Conservation (phyloP, 2,888 invertebrate genomes). For the Nowickia ferox region DNA sequence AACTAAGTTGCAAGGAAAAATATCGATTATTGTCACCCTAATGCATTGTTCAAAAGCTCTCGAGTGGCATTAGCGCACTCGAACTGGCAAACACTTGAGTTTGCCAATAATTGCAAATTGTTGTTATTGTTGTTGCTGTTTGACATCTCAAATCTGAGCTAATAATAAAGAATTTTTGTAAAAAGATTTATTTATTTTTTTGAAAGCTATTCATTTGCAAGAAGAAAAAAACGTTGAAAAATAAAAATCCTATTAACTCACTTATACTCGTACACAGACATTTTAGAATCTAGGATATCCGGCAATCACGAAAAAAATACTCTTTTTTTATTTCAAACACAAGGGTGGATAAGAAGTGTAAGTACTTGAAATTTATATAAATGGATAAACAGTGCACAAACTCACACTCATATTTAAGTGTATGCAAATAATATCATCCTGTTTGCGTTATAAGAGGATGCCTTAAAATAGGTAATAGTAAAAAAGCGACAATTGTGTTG, state of each 20-base stretch:
- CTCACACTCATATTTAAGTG: constrained; percentile 4
- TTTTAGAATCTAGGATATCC: constrained; percentile 68
- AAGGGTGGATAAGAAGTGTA: constrained; percentile 49
- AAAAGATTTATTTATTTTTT: constrained; percentile 27
- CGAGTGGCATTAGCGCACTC: constrained; percentile 81
- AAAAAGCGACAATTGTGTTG: constrained; percentile 36
- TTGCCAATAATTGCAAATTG: constrained; percentile 61
- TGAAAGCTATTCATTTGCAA: constrained; percentile 50
- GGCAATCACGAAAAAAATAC: constrained; percentile 62
- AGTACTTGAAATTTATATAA: constrained; percentile 50
- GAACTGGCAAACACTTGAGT: constrained; percentile 74
- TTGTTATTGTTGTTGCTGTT: constrained; percentile 49
- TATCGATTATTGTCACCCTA: constrained; percentile 60
- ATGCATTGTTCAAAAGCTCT: constrained; percentile 74
- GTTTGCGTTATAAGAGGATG: constrained; percentile 7
- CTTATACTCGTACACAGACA: constrained; percentile 6
- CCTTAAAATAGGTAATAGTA: constrained; percentile 33
- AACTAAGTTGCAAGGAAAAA: constrained; percentile 12
- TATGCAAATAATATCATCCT: constrained; percentile 53
- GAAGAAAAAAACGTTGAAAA: constrained; percentile 29
- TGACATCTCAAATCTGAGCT: constrained; percentile 57
- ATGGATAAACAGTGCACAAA: constrained; percentile 37
- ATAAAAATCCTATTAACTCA: constrained; percentile 65
- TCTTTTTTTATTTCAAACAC: constrained; percentile 6
- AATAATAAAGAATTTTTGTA: constrained; percentile 47